These are phyloP conservation scores for Melolontha melolontha DNA, from an alignment of 2,888 invertebrate species.

Conservation along the genomic window DNA sequence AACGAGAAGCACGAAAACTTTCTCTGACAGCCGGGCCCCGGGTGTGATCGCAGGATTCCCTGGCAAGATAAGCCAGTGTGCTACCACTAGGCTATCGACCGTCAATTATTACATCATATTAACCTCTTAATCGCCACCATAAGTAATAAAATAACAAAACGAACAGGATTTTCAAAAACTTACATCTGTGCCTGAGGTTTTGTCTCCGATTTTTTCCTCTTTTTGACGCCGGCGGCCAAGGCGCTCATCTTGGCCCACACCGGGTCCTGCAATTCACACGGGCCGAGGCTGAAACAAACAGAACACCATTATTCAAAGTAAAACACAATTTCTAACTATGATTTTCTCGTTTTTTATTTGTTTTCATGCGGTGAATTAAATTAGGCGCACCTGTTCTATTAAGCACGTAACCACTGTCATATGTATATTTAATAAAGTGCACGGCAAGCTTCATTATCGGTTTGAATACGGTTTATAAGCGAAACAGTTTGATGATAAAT, in stretches of 20 bases:
- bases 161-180: slow-evolving; percentile 58
- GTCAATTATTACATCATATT: no score
- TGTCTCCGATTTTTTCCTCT: slow-evolving; percentile 74
- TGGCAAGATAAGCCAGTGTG: no score
- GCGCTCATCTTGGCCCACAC: slow-evolving; percentile 89
- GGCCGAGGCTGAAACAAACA: slow-evolving; percentile 82
- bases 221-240: slow-evolving; percentile 73
- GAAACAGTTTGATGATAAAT: slow-evolving; percentile 28
- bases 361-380: neutral
- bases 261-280: slow-evolving; percentile 90
- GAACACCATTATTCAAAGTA: slow-evolving; percentile 37
- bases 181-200: slow-evolving; percentile 74
- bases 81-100: no score
- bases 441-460: slow-evolving; percentile 19
- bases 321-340: neutral
- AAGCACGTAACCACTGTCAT: no score
- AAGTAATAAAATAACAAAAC: neutral
- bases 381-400: slow-evolving; percentile 16
- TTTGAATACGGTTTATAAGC: slow-evolving; percentile 28
- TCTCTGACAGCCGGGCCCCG: no score
- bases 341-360: neutral
- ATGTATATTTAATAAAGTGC: slow-evolving; percentile 10
- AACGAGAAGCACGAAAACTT: no score
- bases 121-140: no score
- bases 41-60: no score